These are phyloP conservation scores for Gymnocypris eckloni DNA, from an alignment of 2,797 vertebrate species.

Conservation along the genomic window DNA sequence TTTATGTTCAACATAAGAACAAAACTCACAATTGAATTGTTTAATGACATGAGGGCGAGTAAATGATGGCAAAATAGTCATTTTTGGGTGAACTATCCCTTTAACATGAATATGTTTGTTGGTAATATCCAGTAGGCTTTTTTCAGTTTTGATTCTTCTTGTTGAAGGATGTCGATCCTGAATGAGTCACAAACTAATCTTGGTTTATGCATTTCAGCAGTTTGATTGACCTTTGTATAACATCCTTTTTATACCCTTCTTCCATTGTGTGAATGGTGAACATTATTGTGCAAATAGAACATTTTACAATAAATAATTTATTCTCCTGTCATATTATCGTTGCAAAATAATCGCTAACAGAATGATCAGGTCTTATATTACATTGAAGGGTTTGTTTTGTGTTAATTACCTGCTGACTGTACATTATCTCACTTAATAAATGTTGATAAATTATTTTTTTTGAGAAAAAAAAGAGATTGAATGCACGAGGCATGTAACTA, in stretches of 20 bases:
- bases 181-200: conserved; percentile 17
- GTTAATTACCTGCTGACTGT: conserved; percentile 4
- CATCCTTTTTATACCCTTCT: conserved; percentile 22
- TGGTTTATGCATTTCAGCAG: background rate
- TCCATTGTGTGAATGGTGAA: background rate
- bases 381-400: background rate
- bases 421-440: conserved; percentile 5
- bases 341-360: conserved; percentile 1
- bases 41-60: too few relatives aligned
- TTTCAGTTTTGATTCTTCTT: background rate
- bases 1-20: background rate
- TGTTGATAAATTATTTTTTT: background rate
- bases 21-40: background rate
- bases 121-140: background rate
- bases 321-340: background rate
- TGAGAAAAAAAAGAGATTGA: background rate
- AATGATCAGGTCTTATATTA: background rate
- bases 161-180: background rate
- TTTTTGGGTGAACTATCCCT: background rate
- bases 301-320: background rate
- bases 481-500: background rate
- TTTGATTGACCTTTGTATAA: background rate
- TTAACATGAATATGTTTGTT: background rate
- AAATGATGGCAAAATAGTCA: background rate
- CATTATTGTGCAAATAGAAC: conserved; percentile 7